Base-by-base conservation (phyloP, 2,797 vertebrate species). In the Arnoldichthys spilopterus region DNA sequence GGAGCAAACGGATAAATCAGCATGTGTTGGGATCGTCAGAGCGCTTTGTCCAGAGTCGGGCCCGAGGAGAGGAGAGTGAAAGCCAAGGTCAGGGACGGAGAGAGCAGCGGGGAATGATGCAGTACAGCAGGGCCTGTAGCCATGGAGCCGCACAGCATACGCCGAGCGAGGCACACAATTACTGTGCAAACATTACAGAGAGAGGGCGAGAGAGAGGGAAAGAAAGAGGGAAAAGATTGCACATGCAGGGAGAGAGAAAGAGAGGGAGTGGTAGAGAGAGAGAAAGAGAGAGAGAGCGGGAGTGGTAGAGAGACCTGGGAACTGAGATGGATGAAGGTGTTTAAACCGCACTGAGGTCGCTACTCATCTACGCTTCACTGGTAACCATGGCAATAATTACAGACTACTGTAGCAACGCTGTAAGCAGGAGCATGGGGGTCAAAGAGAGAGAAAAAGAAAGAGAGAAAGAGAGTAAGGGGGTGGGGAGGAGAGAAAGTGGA, bases 351-450 rank as follows among this genome's bases (percentile, higher is more conserved):
- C 20, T n/a, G 66, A 82, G 76, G 67, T 82, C 76, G 64, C 66
- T 69, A 71, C 75, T 68, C 51, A 76, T 74, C 58, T 58, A 72
- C 24, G 82, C 76, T 59, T 70, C 49, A 30, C 53, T 53, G 62
- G 83, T 88, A 76, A 86, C 85, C 86, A 87, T 87, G 84, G 84
- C 71, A 85, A 85, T 86, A 86, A 85, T 85, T 83, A 86, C 73
- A 85, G 80, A 78, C 61, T 28, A 74, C 83, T 81, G 80, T 83
- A 82, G 69, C 67, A 51, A 75, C 69, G 79, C 77, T 80, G 76
- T 85, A 78, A 81, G 79, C 72, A 43, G 67, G 66, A 61, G 76
- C 77, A 81, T 67, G 6, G 56, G 82, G 77, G 82, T 83, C 68
- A 70, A 15, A 56, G 63, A 67, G 58, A 63, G 70, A 54, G 53